phyloP scores from a whole-genome alignment of 2,113 vertebrate genomes.

The Tachysurus vachellii region DNA sequence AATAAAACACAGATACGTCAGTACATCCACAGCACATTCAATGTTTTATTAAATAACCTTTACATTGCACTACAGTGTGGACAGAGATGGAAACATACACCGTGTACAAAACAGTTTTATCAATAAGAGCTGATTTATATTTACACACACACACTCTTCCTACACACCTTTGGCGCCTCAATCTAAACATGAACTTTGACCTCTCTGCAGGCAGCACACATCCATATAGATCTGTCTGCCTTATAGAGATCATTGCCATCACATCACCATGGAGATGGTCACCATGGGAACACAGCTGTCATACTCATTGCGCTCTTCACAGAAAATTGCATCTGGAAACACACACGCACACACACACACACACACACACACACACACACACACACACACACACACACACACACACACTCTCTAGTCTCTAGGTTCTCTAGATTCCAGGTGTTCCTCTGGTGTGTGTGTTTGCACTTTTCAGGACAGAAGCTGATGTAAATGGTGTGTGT shows the following conservation, averaged over 20 bases:
- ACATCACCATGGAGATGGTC: background rate
- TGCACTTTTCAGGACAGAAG: background rate
- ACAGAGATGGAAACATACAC: background rate
- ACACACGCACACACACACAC: background rate
- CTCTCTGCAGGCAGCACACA: background rate
- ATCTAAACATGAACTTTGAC: background rate
- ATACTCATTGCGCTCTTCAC: background rate
- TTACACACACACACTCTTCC: background rate
- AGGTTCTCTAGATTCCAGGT: background rate
- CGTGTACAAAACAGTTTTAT: background rate
- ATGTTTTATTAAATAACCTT: no score
- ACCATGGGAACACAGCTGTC: slow-evolving; percentile 24
- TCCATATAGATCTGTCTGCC: slow-evolving; percentile 10
- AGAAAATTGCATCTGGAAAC: background rate
- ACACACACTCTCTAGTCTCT: background rate
- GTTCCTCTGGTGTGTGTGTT: background rate
- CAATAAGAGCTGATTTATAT: background rate
- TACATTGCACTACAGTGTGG: background rate
- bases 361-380: background rate
- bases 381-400: background rate
- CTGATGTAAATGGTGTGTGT: background rate
- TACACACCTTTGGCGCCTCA: background rate
- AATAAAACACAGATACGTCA: no score
- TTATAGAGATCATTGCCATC: background rate
- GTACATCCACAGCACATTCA: no score